Evolutionary conservation across 2,888 invertebrate genomes (phyloP), one percentile per base, ranked within the genome.

Genomic region (Gari tellinella): DNA sequence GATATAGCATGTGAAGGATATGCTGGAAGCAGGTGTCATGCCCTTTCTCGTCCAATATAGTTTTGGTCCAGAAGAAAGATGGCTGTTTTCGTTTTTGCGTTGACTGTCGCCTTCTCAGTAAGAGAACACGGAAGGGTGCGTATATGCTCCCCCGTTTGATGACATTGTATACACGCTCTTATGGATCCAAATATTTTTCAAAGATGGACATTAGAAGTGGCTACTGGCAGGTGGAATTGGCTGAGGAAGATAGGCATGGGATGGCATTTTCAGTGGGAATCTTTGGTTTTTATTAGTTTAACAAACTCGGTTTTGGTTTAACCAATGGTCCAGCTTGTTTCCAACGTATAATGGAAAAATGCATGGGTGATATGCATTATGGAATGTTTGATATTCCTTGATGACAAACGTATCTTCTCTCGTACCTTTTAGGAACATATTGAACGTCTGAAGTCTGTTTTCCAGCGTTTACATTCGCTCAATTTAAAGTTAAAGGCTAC

Each of bases 321-420:
- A n/a, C n/a, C n/a, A n/a, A n/a, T n/a, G n/a, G n/a, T n/a, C n/a
- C n/a, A n/a, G n/a, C n/a, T n/a, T n/a, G n/a, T n/a, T n/a, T n/a
- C n/a, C n/a, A n/a, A n/a, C n/a, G n/a, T n/a, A n/a, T n/a, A n/a
- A n/a, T n/a, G n/a, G n/a, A n/a, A n/a, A n/a, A n/a, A n/a, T n/a
- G n/a, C n/a, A n/a, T n/a, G n/a, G n/a, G n/a, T n/a, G n/a, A n/a
- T n/a, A 31, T 53, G 43, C 17, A 53, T 53, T 12, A 43, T 23
- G 14, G 67, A 60, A n/a, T 67, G 67, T 46, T 45, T 67, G 1
- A 67, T 67, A 7, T 60, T 53, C 19, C 53, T 67, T 10, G 67
- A 64, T 46, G 63, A 64, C 55, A 46, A 55, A n/a, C 43, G 45
- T n/a, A 64, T 55, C 1, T 64, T 45, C 37, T 64, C 55, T 1